Evolutionary conservation across 2,888 invertebrate genomes (phyloP), one percentile per base, ranked within the genome.

Genomic region (Eutolmus rufibarbis): DNA sequence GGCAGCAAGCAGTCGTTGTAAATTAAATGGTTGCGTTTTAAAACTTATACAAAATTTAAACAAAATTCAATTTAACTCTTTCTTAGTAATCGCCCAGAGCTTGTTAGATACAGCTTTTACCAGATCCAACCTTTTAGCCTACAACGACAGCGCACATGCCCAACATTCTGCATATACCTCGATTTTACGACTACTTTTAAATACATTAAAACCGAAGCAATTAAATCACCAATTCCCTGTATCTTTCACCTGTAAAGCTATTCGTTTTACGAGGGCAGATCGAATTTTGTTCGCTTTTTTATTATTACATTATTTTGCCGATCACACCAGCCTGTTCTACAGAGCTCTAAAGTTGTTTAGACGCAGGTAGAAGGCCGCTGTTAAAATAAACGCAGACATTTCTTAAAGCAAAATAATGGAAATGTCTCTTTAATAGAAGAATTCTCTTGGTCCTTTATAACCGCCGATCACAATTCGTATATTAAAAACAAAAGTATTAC

Each of bases 171-270:
- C 19, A 57, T 8, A 8, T 8, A 9, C 66, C 23, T 12, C 19
- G 19, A 57, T 23, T 57, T 66, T n/a, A 51, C 19, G 19, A 19
- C 9, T 23, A 66, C 19, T 8, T 66, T 66, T 66, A 66, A 9
- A 66, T 66, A 23, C 2, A 76, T 76, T 37, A 40, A 34, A 76
- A 76, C 14, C 4, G 37, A 76, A 76, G 16, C 34, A 28, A 16
- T 28, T 34, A 28, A 76, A 40, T 76, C 40, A 76, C 19, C 34
- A 76, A 76, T 37, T 76, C 76, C 76, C 28, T 76, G 40, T 76
- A 76, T 34, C 76, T 76, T 34, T 76, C 76, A 76, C 76, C 76
- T 76, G 76, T 76, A 76, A 76, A 76, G 19, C 76, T 19, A 34
- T 37, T 34, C 34, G 76, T 40, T 76, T 40, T 76, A 76, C 76